Base-by-base conservation (phyloP, 2,888 invertebrate genomes). In the Microctonus brassicae region DNA sequence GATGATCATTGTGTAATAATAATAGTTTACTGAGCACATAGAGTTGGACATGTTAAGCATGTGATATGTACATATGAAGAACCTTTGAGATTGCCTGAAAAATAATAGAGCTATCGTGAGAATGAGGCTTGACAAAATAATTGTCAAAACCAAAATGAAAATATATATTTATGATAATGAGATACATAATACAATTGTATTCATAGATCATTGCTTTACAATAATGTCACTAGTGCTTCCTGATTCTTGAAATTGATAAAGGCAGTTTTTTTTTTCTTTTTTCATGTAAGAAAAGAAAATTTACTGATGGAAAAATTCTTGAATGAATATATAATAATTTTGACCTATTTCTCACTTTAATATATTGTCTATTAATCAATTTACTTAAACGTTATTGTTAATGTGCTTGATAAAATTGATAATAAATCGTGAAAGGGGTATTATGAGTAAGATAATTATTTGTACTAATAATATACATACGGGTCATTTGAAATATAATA, bases 401-500 rank as follows among this genome's bases (percentile, higher is more conserved):
- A 64, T 64, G 39, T 26, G 22, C 11, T 26, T 24, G 26, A 55
- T 36, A 52, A 55, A 36, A 55, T 20, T 22, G 10, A 33, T 33
- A 33, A 55, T 55, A 20, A 53, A 34, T 33, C 34, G 52, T 24
- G 20, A 55, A 55, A 34, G 65, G 55, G 52, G n/a, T n/a, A n/a
- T 52, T 34, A 55, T 34, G 24, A 29, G 33, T 52, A 17, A 10
- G 63, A 63, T 63, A 29, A 63, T 63, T 63, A 26, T n/a, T n/a
- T n/a, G n/a, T 24, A 47, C 7, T 7, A 47, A 47, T 29, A 47
- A 63, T 47, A 33, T 55, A 24, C 34, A n/a, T n/a, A 47, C 33
- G 47, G 52, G 47, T 63, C 26, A 63, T 52, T 63, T 63, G 26
- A n/a, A 39, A 24, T 24, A 62, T 52, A 20, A 26, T 33, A 34